phyloP scores from a whole-genome alignment of 2,797 vertebrate genomes.

The Morelia viridis region DNA sequence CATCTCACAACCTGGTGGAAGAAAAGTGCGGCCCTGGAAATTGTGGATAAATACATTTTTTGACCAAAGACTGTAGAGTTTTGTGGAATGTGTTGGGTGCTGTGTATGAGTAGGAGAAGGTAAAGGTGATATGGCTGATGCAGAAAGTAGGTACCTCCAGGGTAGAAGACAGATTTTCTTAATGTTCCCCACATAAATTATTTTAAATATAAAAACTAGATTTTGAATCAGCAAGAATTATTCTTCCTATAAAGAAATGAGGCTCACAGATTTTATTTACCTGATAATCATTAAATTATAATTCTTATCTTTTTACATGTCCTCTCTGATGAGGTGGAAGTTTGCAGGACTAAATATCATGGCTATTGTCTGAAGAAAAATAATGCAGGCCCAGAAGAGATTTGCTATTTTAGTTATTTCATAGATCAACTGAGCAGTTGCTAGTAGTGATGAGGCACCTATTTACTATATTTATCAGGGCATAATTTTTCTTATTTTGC shows the following conservation, averaged over 20 bases:
- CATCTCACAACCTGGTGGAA: neutral
- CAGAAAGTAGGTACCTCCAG: too few relatives aligned
- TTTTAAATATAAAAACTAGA: neutral
- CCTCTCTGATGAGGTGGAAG: neutral
- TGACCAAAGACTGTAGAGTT: too few relatives aligned
- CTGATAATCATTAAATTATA: neutral
- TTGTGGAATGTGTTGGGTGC: too few relatives aligned
- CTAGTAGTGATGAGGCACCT: too few relatives aligned
- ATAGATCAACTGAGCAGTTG: too few relatives aligned
- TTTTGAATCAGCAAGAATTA: neutral
- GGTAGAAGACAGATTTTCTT: too few relatives aligned
- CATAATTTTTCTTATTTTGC: too few relatives aligned
- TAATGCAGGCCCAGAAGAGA: neutral
- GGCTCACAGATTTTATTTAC: neutral
- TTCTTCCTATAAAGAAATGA: neutral
- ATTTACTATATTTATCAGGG: too few relatives aligned
- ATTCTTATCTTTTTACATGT: neutral
- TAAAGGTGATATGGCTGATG: too few relatives aligned
- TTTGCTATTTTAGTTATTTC: neutral
- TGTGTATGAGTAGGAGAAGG: too few relatives aligned
- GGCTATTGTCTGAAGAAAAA: neutral
- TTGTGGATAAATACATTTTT: too few relatives aligned
- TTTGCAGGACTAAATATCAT: neutral
- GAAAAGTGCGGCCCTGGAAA: neutral
- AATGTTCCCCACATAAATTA: too few relatives aligned